Evolutionary conservation across 2,888 invertebrate genomes (phyloP), one percentile per base, ranked within the genome.

Genomic region (Clivina fossor): DNA sequence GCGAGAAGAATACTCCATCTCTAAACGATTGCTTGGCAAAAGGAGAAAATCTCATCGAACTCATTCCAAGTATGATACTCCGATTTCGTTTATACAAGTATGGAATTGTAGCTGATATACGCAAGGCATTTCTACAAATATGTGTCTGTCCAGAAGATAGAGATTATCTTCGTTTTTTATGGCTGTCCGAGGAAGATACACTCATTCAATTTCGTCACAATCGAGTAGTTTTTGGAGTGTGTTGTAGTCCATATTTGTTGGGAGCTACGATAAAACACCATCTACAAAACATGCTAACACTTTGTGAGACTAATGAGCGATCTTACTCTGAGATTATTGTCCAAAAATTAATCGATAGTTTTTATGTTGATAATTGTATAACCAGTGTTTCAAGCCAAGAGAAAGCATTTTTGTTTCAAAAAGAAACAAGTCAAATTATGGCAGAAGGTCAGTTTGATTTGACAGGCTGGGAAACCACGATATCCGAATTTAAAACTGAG

Each of bases 201-300:
- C 4, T 48, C 2, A 51, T 19, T 48, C 19, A 50, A 11, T 32
- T 32, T 4, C 32, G 32, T 11, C 64, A 66, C 49, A 28, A 43
- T n/a, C 5, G 64, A 11, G 62, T 67, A 2, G 62, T 66, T 1
- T 66, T 67, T 41, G 65, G 65, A 11, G 58, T 64, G 1, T 40
- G 56, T 0, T 58, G 54, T 2, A 65, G 62, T 15, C 62, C 62
- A 1, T 66, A 63, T 54, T 26, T 66, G 8, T 56, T 66, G 7
- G 62, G 58, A 1, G 64, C 62, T 1, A 59, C 62, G 0, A 59
- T 67, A n/a, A n/a, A n/a, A n/a, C n/a, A n/a, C n/a, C n/a, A n/a
- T n/a, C n/a, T n/a, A n/a, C n/a, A n/a, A n/a, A n/a, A n/a, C n/a
- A n/a, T n/a, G n/a, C n/a, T n/a, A n/a, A n/a, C n/a, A n/a, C n/a